Conservation (phyloP, 2,888 invertebrate species). For the Hermaeophaga mercurialis region DNA sequence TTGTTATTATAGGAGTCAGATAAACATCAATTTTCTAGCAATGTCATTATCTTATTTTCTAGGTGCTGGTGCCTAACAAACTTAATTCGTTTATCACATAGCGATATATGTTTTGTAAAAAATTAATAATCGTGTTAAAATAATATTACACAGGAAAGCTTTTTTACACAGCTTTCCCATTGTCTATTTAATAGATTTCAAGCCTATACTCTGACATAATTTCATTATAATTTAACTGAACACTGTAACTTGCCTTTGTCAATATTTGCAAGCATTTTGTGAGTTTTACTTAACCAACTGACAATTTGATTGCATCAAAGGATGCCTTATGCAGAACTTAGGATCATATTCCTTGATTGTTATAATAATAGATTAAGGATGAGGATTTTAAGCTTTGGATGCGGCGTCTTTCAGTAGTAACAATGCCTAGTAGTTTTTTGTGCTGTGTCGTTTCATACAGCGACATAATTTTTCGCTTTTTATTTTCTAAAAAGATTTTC, state of each 20-base stretch:
- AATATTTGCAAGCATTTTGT: conserved; percentile 50
- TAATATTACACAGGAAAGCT: too few relatives aligned
- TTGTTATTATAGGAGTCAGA: too few relatives aligned
- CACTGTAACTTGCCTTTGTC: conserved; percentile 47
- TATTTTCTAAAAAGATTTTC: conserved; percentile 50
- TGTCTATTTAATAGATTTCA: too few relatives aligned
- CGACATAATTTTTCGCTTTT: conserved; percentile 35
- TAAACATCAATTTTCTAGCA: too few relatives aligned
- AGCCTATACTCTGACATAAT: too few relatives aligned
- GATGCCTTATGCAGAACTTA: neutral
- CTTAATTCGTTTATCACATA: too few relatives aligned
- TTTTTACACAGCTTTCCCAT: too few relatives aligned
- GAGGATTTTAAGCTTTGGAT: neutral
- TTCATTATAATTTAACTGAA: neutral
- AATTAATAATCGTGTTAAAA: too few relatives aligned
- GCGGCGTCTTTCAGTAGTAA: conserved; percentile 22
- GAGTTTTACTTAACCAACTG: conserved; percentile 45
- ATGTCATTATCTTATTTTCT: too few relatives aligned
- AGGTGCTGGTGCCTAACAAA: too few relatives aligned
- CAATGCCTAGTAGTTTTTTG: conserved; percentile 38
- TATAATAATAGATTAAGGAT: neutral
- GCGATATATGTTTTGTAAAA: too few relatives aligned
- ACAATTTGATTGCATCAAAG: conserved; percentile 51
- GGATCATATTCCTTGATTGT: neutral
- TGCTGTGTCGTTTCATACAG: conserved; percentile 30